Evolutionary conservation across 2,113 vertebrate species (phyloP).

Genomic region (Anser brachyrhynchus): DNA sequence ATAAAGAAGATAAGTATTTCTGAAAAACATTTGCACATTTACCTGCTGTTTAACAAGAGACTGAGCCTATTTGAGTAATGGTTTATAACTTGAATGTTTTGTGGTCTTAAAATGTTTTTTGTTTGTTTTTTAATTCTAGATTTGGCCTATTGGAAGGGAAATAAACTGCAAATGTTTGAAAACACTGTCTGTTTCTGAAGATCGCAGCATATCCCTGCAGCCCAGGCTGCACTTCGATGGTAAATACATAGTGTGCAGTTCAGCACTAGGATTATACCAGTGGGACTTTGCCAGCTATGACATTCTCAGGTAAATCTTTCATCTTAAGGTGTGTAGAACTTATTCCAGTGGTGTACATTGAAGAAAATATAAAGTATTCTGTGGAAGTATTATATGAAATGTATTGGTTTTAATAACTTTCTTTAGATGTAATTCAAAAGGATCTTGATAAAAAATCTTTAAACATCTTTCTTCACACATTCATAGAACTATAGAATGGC

Average conservation of each 20-base stretch:
- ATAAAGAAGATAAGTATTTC: background rate
- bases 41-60: background rate
- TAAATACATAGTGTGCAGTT: slow-evolving; percentile 95
- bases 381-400: background rate
- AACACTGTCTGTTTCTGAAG: slow-evolving; percentile 93
- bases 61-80: background rate
- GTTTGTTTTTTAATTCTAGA: slow-evolving; percentile 74
- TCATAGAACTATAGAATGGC: too few species aligned
- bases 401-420: background rate
- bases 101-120: background rate
- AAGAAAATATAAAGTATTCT: background rate
- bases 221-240: slow-evolving; percentile 97
- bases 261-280: slow-evolving; percentile 94
- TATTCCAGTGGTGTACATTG: background rate
- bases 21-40: background rate
- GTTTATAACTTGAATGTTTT: background rate
- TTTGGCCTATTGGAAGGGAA: slow-evolving; percentile 97
- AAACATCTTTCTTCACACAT: background rate
- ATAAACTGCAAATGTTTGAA: slow-evolving; percentile 98
- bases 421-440: background rate
- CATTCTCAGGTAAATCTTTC: slow-evolving; percentile 88
- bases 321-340: background rate
- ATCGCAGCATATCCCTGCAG: slow-evolving; percentile 94
- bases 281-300: slow-evolving; percentile 99
- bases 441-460: background rate